Base-by-base conservation (phyloP, 2,113 vertebrate genomes). In the Prunella himalayana region DNA sequence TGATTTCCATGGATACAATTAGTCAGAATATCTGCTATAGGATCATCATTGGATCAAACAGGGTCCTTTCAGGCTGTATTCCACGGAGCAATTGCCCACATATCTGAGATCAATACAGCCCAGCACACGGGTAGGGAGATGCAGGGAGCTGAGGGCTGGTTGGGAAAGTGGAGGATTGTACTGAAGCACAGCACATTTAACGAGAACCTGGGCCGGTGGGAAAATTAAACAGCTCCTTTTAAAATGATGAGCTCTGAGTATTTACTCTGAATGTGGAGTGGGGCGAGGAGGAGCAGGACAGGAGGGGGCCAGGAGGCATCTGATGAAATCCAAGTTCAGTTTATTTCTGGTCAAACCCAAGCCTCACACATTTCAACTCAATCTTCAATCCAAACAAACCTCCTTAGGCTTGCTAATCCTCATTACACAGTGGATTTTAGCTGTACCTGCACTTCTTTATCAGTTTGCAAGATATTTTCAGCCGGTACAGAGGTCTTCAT, bases 381-480 rank as follows among this genome's bases (percentile, higher is more conserved):
- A 57, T 82, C 95, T 97, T 95, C 97, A 95, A 94, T 76, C 95
- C 96, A 90, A 93, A 94, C 91, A 77, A 92, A 72, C 92, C 80
- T 95, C 96, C 96, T 96, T 61, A 31, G 95, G 87, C 90, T 95
- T 60, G 1, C 95, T 98, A 97, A 98, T 98, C 97, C 97, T 97
- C 96, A 83, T 97, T 95, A 95, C 94, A 51, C 75, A 96, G 97
- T 87, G 95, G 97, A 95, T 98, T 98, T 97, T 57, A 94, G 97
- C 97, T 95, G 95, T 97, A 96, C 95, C 96, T 85, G 60, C 90
- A 89, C 95, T 97, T 97, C 97, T 96, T 97, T 98, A 98, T 98
- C 97, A 94, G 97, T 86, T 94, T 47, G 96, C 91, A 72, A 97
- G 97, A 95, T 96, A 92, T 97, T 98, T 97, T 96, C 97, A 97